Evolutionary conservation across 37 sponge, comb jelly and placozoan species (phyloP).

Genomic region (Diacarnus erythraeanus): DNA sequence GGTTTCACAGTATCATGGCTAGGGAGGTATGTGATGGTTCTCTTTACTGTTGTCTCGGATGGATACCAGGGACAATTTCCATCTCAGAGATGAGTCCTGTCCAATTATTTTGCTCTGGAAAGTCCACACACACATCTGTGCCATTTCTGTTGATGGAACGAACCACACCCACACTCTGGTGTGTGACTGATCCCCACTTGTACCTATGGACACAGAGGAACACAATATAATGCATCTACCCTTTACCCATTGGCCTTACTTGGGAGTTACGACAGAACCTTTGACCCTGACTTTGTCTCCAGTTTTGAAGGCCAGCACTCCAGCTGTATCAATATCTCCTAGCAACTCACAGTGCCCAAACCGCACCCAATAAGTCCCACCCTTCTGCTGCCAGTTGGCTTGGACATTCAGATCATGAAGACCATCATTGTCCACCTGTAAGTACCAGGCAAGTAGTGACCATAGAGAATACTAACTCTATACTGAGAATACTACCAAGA

Average conservation of each 20-base stretch:
- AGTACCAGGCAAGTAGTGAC: too few species aligned
- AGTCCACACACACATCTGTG: constrained; percentile 85
- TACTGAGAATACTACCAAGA: too few species aligned
- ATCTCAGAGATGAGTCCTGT: constrained; percentile 92
- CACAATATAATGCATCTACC: background rate
- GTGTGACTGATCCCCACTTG: constrained; percentile 94
- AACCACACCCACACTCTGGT: constrained; percentile 85
- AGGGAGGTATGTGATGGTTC: too few species aligned
- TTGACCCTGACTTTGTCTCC: constrained; percentile 81
- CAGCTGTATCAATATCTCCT: constrained; percentile 8
- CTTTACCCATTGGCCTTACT: constrained; percentile 32
- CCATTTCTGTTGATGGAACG: constrained; percentile 79
- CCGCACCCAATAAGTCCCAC: constrained; percentile 83
- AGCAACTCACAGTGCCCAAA: constrained; percentile 68
- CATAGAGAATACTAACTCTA: too few species aligned
- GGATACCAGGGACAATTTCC: constrained; percentile 89
- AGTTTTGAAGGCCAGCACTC: constrained; percentile 44
- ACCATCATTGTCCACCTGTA: constrained; percentile 86
- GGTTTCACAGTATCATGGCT: too few species aligned
- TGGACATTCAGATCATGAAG: constrained; percentile 85
- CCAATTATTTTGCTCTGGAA: constrained; percentile 95
- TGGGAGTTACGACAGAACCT: constrained; percentile 60
- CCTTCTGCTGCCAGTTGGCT: constrained; percentile 79
- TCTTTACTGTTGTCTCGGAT: constrained; percentile 60
- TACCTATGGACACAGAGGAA: constrained; percentile 63